Percentiles rank a stretch among this genome's conserved stretches.
phyloP scores from a whole-genome alignment of 30 jellyfish, hydroid and myxozoan genomes.

The Pelagia noctiluca region DNA sequence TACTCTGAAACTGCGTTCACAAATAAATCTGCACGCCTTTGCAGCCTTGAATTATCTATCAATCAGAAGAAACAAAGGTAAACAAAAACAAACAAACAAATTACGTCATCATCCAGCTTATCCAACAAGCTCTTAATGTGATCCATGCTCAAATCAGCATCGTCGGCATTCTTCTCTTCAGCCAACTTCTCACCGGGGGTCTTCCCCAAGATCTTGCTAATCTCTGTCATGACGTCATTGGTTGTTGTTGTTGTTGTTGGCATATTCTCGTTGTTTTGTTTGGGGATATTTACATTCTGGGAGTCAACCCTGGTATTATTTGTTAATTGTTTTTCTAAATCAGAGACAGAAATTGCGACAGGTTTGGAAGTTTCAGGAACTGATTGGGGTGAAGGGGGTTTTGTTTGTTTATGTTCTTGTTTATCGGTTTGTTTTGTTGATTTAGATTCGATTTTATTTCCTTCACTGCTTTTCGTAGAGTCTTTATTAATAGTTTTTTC shows the following conservation, averaged over 20 bases:
- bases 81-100: too few relatives aligned
- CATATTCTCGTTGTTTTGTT: not conserved
- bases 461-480: not conserved
- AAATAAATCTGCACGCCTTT: too few relatives aligned
- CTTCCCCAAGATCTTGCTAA: not conserved
- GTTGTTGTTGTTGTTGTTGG: slow-evolving; percentile 20
- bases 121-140: slow-evolving; percentile 83
- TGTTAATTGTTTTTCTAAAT: slow-evolving; percentile 29
- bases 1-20: too few relatives aligned
- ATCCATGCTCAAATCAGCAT: slow-evolving; percentile 68
- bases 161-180: slow-evolving; percentile 47
- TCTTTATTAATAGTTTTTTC: not conserved
- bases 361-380: not conserved
- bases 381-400: not conserved
- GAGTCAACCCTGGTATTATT: slow-evolving; percentile 19
- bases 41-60: too few relatives aligned
- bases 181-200: not conserved
- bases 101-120: slow-evolving; percentile 87
- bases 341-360: slow-evolving; percentile 22
- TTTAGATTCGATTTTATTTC: not conserved
- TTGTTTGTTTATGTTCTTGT: not conserved
- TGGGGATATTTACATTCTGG: slow-evolving; percentile 34
- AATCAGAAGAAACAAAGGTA: not conserved
- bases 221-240: slow-evolving; percentile 34
- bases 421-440: not conserved